Conservation (phyloP, 2,888 invertebrate species). For the Idaea aversata region DNA sequence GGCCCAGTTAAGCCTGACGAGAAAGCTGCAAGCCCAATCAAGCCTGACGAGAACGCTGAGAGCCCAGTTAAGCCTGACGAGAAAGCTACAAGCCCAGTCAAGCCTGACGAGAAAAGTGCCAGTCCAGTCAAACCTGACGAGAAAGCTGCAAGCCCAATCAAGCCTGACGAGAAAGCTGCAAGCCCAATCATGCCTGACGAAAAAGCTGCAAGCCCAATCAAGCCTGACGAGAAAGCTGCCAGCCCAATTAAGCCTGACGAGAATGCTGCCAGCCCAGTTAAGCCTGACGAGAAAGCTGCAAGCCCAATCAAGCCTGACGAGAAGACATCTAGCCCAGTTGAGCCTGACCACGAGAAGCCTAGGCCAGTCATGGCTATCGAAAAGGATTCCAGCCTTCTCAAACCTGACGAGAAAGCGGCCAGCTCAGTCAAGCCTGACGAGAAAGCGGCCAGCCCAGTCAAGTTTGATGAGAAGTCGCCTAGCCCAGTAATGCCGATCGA, state of each 20-base stretch:
- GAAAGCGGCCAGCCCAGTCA: slow-evolving; percentile 3
- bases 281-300: slow-evolving; percentile 5
- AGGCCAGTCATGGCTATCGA: slow-evolving; percentile 11
- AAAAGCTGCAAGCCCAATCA: slow-evolving; percentile 12
- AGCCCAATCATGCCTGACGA: slow-evolving; percentile 17
- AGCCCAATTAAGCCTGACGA: background rate
- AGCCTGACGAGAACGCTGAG: slow-evolving; percentile 15
- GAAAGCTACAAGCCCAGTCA: slow-evolving; percentile 15
- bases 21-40: slow-evolving; percentile 12
- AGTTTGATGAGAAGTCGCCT: slow-evolving; percentile 6
- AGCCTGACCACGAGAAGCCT: slow-evolving; percentile 13
- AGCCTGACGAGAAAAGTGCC: slow-evolving; percentile 3
- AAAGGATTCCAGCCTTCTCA: slow-evolving; percentile 13
- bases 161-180: slow-evolving; percentile 12
- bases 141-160: slow-evolving; percentile 13
- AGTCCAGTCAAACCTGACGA: slow-evolving; percentile 6
- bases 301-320: background rate
- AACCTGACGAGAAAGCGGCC: slow-evolving; percentile 12
- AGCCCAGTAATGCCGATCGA: slow-evolving; percentile 12
- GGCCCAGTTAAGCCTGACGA: slow-evolving; percentile 9
- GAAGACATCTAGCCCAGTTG: slow-evolving; percentile 13
- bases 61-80: slow-evolving; percentile 17
- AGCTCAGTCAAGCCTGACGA: slow-evolving; percentile 13
- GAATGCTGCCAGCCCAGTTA: background rate
- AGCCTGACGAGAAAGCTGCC: slow-evolving; percentile 5